phyloP scores from a whole-genome alignment of 2,888 invertebrate species.

The Microdon myrmicae region DNA sequence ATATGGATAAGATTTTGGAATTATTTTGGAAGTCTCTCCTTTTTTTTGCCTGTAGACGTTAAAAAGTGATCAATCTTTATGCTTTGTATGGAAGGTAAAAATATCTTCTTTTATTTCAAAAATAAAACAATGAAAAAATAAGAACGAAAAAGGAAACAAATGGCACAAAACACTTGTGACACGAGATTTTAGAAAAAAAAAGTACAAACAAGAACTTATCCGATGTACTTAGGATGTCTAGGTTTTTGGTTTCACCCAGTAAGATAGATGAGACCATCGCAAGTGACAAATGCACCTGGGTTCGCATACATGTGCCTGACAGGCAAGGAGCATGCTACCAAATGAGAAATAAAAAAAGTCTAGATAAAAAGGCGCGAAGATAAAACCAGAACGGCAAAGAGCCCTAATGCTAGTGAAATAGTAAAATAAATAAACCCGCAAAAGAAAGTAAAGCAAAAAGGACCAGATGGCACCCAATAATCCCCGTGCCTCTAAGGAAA shows the following conservation, averaged over 20 bases:
- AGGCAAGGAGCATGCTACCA: not conserved
- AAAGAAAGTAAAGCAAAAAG: not conserved
- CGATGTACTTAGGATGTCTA: too few relatives aligned
- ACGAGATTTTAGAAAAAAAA: too few relatives aligned
- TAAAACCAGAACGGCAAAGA: slow-evolving; percentile 15
- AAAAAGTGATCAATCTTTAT: too few relatives aligned
- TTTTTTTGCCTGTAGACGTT: too few relatives aligned
- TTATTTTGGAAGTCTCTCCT: too few relatives aligned
- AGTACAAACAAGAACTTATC: too few relatives aligned
- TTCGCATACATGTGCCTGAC: not conserved
- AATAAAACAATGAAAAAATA: too few relatives aligned
- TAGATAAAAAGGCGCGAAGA: not conserved
- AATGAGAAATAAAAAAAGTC: not conserved
- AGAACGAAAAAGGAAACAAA: too few relatives aligned
- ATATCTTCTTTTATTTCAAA: too few relatives aligned
- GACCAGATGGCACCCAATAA: not conserved
- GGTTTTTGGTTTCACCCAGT: not conserved
- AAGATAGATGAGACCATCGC: slow-evolving; percentile 5
- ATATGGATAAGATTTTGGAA: too few relatives aligned
- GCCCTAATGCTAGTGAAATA: slow-evolving; percentile 10
- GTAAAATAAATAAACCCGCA: slow-evolving; percentile 5
- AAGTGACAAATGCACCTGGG: slow-evolving; percentile 21
- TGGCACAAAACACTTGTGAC: too few relatives aligned
- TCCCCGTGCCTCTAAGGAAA: slow-evolving; percentile 11
- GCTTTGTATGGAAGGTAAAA: too few relatives aligned